These are phyloP conservation scores for Conops quadrifasciatus DNA, from an alignment of 2,888 invertebrate species.

Conservation along the genomic window DNA sequence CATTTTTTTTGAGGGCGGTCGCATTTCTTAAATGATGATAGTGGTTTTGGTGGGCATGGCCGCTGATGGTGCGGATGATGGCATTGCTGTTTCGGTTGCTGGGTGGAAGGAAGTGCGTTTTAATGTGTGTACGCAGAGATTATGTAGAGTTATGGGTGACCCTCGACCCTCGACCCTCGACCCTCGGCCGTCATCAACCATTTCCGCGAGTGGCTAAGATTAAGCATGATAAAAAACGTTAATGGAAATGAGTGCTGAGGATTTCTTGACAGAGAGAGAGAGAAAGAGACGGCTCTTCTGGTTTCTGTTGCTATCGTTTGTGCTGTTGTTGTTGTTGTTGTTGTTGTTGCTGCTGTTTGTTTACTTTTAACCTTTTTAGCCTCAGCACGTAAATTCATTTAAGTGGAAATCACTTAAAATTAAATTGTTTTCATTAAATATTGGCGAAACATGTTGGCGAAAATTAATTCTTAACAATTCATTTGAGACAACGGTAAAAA, in stretches of 20 bases:
- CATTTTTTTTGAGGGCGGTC: too few species aligned
- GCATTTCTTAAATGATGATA: too few species aligned
- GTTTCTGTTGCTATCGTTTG: neutral
- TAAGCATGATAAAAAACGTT: constrained; percentile 22
- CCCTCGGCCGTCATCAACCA: constrained; percentile 20
- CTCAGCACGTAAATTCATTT: neutral
- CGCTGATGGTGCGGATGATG: too few species aligned
- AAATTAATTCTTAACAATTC: neutral
- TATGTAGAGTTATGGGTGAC: neutral
- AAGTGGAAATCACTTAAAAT: constrained; percentile 9
- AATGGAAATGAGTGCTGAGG: constrained; percentile 27
- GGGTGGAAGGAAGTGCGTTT: too few species aligned
- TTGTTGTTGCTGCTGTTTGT: neutral
- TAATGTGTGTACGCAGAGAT: neutral
- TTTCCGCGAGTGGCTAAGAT: constrained; percentile 23
- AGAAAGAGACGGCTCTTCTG: neutral
- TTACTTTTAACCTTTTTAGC: neutral
- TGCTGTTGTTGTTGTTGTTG: neutral
- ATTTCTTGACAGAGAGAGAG: neutral
- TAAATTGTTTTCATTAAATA: constrained; percentile 11
- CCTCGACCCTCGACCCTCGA: neutral
- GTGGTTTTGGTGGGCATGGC: too few species aligned
- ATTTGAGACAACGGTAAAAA: too few species aligned
- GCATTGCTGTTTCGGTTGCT: too few species aligned
- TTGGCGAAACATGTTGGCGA: constrained; percentile 7